Evolutionary conservation across 2,888 invertebrate genomes (phyloP), one percentile per base, ranked within the genome.

Genomic region (Cryptops parisi): DNA sequence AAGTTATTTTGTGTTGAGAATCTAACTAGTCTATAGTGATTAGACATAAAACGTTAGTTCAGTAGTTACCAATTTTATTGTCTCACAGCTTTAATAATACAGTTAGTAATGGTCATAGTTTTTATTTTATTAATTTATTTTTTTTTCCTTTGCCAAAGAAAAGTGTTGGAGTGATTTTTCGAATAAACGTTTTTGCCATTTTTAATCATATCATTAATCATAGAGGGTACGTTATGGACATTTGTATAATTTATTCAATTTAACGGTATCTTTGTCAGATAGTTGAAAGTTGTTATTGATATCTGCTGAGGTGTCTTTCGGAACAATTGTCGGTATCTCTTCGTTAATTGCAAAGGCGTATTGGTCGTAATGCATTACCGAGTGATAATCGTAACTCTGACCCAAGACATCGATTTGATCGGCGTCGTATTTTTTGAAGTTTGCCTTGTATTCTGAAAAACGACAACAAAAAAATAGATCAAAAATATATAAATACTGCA

Each of bases 361-460:
- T 19, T 24, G 23, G 24, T 49, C 49, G 17, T 49, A 49, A 49
- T 49, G 49, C 49, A 49, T 49, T 15, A 49, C 40, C 2, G 49
- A 49, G 15, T 38, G 5, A n/a, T 26, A 40, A 25, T 49, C 49
- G 17, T 49, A 49, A 15, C 21, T 19, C 40, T 49, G 39, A 6
- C 4, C 6, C 40, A n/a, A 40, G 24, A 15, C 2, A 22, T 49
- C 17, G n/a, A 49, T 23, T 22, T 38, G 39, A 4, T 38, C 49
- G 15, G 22, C 6, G 17, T 39, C 40, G 24, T 49, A 49, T 4
- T 40, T 40, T 3, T 38, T 27, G 23, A 39, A 49, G 39, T 49
- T 49, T 12, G 24, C 22, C 40, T 21, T 38, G 6, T 49, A 38
- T 22, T 21, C 49, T 49, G 40, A 2, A 49, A 49, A 38, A n/a